These are phyloP conservation scores for Leptinotarsa lineolata DNA, from an alignment of 1,140 invertebrate species.

Conservation along the genomic window DNA sequence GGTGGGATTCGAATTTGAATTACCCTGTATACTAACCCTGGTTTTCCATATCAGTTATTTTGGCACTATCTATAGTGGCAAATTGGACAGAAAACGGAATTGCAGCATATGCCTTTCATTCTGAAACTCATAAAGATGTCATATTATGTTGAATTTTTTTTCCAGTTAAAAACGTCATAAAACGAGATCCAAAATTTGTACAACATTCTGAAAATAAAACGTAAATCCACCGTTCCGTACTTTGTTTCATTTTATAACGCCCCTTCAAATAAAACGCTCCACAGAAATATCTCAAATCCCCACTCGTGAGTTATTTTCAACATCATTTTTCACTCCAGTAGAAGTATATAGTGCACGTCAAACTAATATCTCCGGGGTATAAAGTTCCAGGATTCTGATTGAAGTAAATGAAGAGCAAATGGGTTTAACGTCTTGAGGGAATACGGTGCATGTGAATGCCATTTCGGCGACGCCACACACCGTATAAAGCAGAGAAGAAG, in stretches of 20 bases:
- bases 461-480: slow-evolving; percentile 5
- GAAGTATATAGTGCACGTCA: slow-evolving; percentile 46
- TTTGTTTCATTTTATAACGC: background rate
- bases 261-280: background rate
- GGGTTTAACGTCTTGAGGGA: slow-evolving; percentile 46
- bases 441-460: slow-evolving; percentile 31
- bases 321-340: slow-evolving; percentile 51
- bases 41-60: too few relatives aligned
- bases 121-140: too few relatives aligned
- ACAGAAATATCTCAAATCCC: slow-evolving; percentile 27
- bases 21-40: too few relatives aligned
- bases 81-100: too few relatives aligned
- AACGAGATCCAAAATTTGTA: too few relatives aligned
- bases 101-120: too few relatives aligned
- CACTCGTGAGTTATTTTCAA: slow-evolving; percentile 42
- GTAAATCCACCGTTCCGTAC: background rate
- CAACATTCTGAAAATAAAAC: too few relatives aligned
- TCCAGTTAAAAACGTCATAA: too few relatives aligned
- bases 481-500: slow-evolving; percentile 13
- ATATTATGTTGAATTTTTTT: too few relatives aligned
- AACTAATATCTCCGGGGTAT: slow-evolving; percentile 52
- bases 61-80: too few relatives aligned
- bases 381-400: slow-evolving; percentile 50
- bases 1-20: too few relatives aligned
- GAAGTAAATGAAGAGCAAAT: slow-evolving; percentile 54